Evolutionary conservation across 2,113 vertebrate genomes (phyloP), one percentile per base, ranked within the genome.

Genomic region (Glareola pratincola): DNA sequence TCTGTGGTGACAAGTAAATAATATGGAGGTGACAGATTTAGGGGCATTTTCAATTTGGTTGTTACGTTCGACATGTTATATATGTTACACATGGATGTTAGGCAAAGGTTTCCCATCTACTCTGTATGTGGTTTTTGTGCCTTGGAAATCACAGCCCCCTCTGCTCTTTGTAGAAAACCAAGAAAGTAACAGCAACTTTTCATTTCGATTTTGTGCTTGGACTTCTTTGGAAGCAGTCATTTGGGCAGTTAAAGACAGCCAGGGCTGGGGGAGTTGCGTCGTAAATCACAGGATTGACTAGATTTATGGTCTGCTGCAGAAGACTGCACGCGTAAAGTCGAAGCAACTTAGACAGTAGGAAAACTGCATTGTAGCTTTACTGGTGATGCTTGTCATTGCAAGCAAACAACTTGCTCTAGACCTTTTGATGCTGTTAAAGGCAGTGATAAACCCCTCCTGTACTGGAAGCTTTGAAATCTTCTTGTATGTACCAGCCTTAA

Each of bases 351-450:
- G 3, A 8, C 14, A 20, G 48, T 13, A 47, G 43, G 78, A 37
- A 30, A 27, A 41, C 60, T 80, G 34, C 39, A 22, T 32, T 36
- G 2, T 60, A 71, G 32, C n/a, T 81, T 76, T 75, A 6, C 22
- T n/a, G 78, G 36, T 76, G 29, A 19, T 29, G 32, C 69, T 91
- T 53, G 30, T 14, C 67, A 8, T 32, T 62, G 75, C 16, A 6
- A 15, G n/a, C 41, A 54, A 27, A 34, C 53, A 51, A 12, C 2
- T 8, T 0, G 0, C 32, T 77, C n/a, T 15, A 17, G 16, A 59
- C 14, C 18, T 69, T 50, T 43, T 48, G 22, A 6, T 66, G n/a
- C 37, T 79, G 32, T 12, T 77, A 36, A 62, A 76, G 29, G 20
- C 24, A 54, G 11, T 10, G 47, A 36, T 68, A 51, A 94, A 54